Percentiles rank a stretch among this genome's conserved stretches.
Conservation (phyloP, 2,888 invertebrate genomes). For the Iphiclides podalirius region DNA sequence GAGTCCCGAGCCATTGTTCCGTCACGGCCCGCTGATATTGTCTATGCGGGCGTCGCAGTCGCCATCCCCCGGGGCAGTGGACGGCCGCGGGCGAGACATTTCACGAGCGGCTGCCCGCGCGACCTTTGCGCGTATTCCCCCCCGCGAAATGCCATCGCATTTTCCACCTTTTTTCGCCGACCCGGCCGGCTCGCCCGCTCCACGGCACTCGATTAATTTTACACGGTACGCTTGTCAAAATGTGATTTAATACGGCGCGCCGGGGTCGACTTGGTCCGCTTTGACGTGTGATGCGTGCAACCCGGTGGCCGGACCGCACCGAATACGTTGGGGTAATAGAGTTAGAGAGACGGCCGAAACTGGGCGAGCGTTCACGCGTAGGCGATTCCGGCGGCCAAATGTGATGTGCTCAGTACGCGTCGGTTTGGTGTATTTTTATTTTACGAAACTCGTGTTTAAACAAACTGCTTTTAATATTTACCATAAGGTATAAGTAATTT, state of each 20-base stretch:
- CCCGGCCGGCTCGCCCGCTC: constrained; percentile 49
- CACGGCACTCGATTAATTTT: constrained; percentile 78
- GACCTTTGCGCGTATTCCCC: constrained; percentile 76
- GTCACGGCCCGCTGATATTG: constrained; percentile 29
- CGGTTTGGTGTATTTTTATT: too few relatives aligned
- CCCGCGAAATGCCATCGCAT: constrained; percentile 72
- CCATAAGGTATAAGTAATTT: too few relatives aligned
- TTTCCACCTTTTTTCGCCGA: constrained; percentile 68
- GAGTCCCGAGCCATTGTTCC: constrained; percentile 26
- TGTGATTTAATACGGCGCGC: constrained; percentile 73
- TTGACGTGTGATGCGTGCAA: constrained; percentile 67
- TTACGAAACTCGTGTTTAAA: too few relatives aligned
- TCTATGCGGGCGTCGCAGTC: constrained; percentile 29
- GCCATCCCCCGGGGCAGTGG: constrained; percentile 49
- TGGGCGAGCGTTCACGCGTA: constrained; percentile 28
- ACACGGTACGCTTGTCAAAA: constrained; percentile 80
- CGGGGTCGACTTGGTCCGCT: constrained; percentile 59
- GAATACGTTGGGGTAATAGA: constrained; percentile 28
- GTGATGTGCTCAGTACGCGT: too few relatives aligned
- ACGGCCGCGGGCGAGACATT: constrained; percentile 63
- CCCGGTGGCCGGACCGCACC: constrained; percentile 38
- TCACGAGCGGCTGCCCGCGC: constrained; percentile 68
- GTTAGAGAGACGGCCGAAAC: constrained; percentile 18
- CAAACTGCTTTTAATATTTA: too few relatives aligned
- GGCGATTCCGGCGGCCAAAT: constrained; percentile 13